Conservation (phyloP, 2,888 invertebrate species). For the Tipula lateralis region DNA sequence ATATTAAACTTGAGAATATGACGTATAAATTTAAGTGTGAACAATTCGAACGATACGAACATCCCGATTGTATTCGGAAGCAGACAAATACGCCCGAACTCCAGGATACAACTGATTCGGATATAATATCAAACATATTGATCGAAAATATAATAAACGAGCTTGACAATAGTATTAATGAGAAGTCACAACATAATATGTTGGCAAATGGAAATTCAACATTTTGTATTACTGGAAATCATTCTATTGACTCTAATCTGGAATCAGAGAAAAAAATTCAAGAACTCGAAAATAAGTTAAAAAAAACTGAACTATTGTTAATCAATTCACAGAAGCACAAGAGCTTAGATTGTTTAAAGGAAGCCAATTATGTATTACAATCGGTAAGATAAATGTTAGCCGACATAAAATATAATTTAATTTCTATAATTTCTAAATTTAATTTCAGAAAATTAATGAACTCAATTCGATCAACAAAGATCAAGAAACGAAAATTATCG, state of each 20-base stretch:
- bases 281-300: constrained; percentile 35
- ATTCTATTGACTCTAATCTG: not conserved
- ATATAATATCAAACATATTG: constrained; percentile 34
- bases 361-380: constrained; percentile 35
- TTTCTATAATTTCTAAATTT: not conserved
- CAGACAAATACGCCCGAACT: constrained; percentile 3
- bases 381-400: constrained; percentile 33
- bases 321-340: constrained; percentile 32
- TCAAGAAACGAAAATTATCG: constrained; percentile 34
- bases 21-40: constrained; percentile 41
- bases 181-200: not conserved
- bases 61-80: constrained; percentile 42
- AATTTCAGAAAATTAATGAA: constrained; percentile 35
- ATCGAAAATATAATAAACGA: constrained; percentile 35
- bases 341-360: constrained; percentile 34
- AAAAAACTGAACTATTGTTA: constrained; percentile 32
- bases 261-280: constrained; percentile 34
- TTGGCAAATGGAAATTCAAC: not conserved
- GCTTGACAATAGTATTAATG: constrained; percentile 29
- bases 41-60: constrained; percentile 38
- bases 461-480: constrained; percentile 35
- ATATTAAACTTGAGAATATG: constrained; percentile 47
- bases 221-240: not conserved
- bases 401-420: not conserved
- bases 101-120: constrained; percentile 30